phyloP scores from a whole-genome alignment of 2,888 invertebrate genomes.

The Andrena chrysosceles region DNA sequence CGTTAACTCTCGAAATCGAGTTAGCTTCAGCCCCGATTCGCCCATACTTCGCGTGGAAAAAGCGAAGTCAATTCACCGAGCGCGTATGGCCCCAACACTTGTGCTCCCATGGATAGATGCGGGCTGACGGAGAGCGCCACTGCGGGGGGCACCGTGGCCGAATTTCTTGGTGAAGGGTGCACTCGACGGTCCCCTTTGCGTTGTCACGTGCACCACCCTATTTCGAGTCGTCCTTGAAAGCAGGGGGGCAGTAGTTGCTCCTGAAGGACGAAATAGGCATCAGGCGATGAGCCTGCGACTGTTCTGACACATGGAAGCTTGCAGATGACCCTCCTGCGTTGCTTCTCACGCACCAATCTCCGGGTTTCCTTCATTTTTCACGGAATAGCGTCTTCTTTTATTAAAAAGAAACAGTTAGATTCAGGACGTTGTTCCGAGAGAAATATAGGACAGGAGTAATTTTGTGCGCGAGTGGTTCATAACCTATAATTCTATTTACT shows the following conservation, averaged over 20 bases:
- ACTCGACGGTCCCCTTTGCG: slow-evolving; percentile 36
- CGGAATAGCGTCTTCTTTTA: background rate
- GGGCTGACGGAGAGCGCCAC: slow-evolving; percentile 47
- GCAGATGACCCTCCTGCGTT: slow-evolving; percentile 17
- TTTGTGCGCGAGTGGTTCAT: no score
- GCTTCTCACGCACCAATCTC: slow-evolving; percentile 18
- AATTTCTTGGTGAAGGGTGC: slow-evolving; percentile 50
- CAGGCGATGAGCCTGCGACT: slow-evolving; percentile 39
- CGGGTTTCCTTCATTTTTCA: background rate
- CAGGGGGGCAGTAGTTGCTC: slow-evolving; percentile 3
- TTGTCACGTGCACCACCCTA: slow-evolving; percentile 63
- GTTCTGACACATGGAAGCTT: slow-evolving; percentile 49
- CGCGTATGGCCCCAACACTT: slow-evolving; percentile 41
- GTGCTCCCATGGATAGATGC: slow-evolving; percentile 53
- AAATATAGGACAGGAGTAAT: no score
- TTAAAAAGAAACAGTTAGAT: background rate
- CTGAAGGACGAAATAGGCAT: slow-evolving; percentile 46
- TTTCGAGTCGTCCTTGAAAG: slow-evolving; percentile 42
- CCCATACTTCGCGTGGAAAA: slow-evolving; percentile 9
- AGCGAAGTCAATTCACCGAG: slow-evolving; percentile 64
- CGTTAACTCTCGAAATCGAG: slow-evolving; percentile 68
- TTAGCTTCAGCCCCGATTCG: slow-evolving; percentile 66
- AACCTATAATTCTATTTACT: no score
- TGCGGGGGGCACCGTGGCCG: slow-evolving; percentile 54
- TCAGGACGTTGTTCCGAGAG: background rate